A percentile compares a stretch with the other conserved stretches of the same genome.
These are phyloP conservation scores for Lasioglossum figueresi DNA, from an alignment of 2,888 invertebrate genomes.

Conservation along the genomic window DNA sequence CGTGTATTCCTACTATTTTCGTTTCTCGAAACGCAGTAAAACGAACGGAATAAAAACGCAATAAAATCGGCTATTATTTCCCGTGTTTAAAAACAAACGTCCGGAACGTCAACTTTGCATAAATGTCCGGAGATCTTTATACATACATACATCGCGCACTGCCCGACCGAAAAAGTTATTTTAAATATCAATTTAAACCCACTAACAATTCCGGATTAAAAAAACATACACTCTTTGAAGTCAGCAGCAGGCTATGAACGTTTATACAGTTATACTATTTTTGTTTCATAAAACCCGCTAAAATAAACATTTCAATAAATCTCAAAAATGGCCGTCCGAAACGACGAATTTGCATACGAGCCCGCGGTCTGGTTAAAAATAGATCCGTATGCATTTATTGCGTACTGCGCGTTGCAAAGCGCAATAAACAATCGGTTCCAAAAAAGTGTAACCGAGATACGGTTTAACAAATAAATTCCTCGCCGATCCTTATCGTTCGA, in stretches of 20 bases:
- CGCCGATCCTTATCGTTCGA: not conserved
- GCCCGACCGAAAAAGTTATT: not conserved
- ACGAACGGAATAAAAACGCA: not conserved
- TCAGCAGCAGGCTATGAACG: not conserved
- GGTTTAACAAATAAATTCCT: not conserved
- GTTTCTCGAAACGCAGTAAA: not conserved
- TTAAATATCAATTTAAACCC: not conserved
- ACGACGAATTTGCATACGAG: not conserved
- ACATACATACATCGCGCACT: not conserved
- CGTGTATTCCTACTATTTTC: not conserved
- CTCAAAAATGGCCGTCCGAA: not conserved
- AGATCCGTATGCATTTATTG: not conserved
- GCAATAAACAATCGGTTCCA: not conserved
- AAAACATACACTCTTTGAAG: not conserved
- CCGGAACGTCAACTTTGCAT: not conserved
- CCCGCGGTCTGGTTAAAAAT: not conserved
- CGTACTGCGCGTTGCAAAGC: not conserved
- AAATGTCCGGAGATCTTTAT: not conserved
- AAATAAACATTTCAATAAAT: not conserved
- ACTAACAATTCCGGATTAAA: not conserved
- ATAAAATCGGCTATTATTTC: not conserved
- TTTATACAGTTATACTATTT: not conserved
- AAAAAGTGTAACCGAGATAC: not conserved
- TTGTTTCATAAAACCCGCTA: not conserved
- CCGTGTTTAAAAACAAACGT: not conserved